phyloP scores from a whole-genome alignment of 2,113 vertebrate genomes.

The Glaucidium brasilianum region DNA sequence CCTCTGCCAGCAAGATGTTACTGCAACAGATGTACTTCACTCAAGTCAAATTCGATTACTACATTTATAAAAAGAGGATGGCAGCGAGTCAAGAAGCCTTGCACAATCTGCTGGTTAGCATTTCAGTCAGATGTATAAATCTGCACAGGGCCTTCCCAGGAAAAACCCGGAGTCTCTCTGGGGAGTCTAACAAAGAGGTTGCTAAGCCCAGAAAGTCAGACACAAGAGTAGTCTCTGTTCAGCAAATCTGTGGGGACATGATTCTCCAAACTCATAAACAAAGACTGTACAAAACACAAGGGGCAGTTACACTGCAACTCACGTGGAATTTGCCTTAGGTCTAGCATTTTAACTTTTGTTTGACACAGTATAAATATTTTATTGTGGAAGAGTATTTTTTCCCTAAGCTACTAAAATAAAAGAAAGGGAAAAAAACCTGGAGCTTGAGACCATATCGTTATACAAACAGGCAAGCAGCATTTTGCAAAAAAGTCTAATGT shows the following conservation, averaged over 20 bases:
- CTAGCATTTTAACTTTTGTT: not conserved
- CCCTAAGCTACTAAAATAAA: conserved; percentile 25
- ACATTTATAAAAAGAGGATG: not conserved
- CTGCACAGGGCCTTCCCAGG: not conserved
- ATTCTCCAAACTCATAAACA: conserved; percentile 23
- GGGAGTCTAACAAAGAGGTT: conserved; percentile 44
- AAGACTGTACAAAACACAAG: not conserved
- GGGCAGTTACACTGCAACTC: not conserved
- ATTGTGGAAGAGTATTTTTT: not conserved
- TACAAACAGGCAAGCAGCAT: not conserved
- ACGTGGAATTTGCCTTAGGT: not conserved
- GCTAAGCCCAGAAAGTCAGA: conserved; percentile 50
- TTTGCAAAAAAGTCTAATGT: not conserved
- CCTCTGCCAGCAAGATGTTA: not conserved
- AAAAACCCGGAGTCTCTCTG: not conserved
- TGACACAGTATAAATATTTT: not conserved
- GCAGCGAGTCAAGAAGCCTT: not conserved
- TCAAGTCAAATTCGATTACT: not conserved
- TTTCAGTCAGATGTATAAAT: not conserved
- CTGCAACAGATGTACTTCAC: not conserved
- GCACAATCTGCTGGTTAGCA: not conserved
- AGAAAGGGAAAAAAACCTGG: not conserved
- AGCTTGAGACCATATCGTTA: not conserved
- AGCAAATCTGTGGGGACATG: not conserved
- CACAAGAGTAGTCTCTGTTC: not conserved